Evolutionary conservation across 2,888 invertebrate genomes (phyloP).

Genomic region (Athalia circularis): DNA sequence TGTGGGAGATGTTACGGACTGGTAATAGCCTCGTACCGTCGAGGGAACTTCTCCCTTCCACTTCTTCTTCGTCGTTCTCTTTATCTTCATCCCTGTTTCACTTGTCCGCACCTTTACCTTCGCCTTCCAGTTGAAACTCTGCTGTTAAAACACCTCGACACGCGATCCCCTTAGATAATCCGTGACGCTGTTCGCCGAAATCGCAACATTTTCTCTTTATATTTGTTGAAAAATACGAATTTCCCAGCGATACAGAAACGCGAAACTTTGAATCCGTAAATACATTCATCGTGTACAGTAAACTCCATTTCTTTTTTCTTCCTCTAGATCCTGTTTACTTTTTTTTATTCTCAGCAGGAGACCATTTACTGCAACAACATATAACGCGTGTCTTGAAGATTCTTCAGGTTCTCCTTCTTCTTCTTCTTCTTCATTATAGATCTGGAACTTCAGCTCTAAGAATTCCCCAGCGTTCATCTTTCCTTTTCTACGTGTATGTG

Average conservation of each 20-base stretch:
- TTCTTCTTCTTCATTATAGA: too few species aligned
- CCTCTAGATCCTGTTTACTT: too few species aligned
- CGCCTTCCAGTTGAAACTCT: neutral
- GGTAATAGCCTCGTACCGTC: slow-evolving; percentile 36
- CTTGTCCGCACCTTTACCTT: neutral
- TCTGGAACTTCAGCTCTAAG: neutral
- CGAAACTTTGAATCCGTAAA: neutral
- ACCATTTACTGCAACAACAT: too few species aligned
- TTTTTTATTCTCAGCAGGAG: too few species aligned
- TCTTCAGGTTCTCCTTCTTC: too few species aligned
- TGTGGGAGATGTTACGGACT: slow-evolving; percentile 41
- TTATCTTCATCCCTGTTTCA: neutral
- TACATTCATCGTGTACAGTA: too few species aligned
- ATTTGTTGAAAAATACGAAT: neutral
- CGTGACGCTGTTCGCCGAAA: neutral
- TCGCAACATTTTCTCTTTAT: neutral
- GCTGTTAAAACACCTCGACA: slow-evolving; percentile 8
- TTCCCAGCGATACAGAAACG: neutral
- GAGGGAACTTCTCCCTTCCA: slow-evolving; percentile 1
- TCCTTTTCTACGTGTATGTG: neutral
- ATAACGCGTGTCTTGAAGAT: too few species aligned
- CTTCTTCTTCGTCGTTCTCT: neutral
- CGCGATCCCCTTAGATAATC: neutral
- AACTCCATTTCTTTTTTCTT: too few species aligned
- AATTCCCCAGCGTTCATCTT: slow-evolving; percentile 2